phyloP scores from a whole-genome alignment of 2,888 invertebrate species.

The Drosophila pegasa region DNA sequence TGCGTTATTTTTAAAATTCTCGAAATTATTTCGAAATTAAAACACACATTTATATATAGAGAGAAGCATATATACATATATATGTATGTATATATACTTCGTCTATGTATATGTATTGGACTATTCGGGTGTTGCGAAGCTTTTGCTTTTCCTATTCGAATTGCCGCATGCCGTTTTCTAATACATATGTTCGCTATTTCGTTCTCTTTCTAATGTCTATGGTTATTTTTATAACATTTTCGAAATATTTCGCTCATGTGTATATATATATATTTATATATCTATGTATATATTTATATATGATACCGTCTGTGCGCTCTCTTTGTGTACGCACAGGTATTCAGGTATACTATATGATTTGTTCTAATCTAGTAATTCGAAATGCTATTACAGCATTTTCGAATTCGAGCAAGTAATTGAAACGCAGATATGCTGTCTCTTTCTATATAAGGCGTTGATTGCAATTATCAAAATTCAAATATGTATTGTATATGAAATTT shows the following conservation, averaged over 20 bases:
- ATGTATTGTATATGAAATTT: neutral
- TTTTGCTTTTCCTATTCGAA: conserved; percentile 52
- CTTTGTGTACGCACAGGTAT: conserved; percentile 66
- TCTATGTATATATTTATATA: conserved; percentile 16
- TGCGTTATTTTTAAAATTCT: conserved; percentile 82
- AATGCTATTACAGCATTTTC: conserved; percentile 58
- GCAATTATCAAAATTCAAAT: conserved; percentile 1
- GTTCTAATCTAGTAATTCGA: conserved; percentile 68
- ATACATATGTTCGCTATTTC: conserved; percentile 38
- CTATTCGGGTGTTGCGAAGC: conserved; percentile 55
- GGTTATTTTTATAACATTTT: conserved; percentile 77
- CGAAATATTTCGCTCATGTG: conserved; percentile 70
- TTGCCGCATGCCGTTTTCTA: conserved; percentile 47
- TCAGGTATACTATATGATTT: conserved; percentile 57
- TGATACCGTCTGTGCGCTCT: conserved; percentile 20
- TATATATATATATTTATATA: conserved; percentile 31
- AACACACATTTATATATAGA: conserved; percentile 42
- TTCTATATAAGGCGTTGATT: conserved; percentile 28
- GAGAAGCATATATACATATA: conserved; percentile 12
- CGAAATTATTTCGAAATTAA: conserved; percentile 79
- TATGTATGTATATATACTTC: conserved; percentile 6
- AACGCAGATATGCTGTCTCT: conserved; percentile 26
- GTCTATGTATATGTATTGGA: conserved; percentile 39
- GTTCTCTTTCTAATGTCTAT: conserved; percentile 63
- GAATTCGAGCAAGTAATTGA: conserved; percentile 51